A percentile compares a stretch with the other conserved stretches of the same genome.
Evolutionary conservation across 2,888 invertebrate genomes (phyloP).

Genomic region (Cistogaster globosa): DNA sequence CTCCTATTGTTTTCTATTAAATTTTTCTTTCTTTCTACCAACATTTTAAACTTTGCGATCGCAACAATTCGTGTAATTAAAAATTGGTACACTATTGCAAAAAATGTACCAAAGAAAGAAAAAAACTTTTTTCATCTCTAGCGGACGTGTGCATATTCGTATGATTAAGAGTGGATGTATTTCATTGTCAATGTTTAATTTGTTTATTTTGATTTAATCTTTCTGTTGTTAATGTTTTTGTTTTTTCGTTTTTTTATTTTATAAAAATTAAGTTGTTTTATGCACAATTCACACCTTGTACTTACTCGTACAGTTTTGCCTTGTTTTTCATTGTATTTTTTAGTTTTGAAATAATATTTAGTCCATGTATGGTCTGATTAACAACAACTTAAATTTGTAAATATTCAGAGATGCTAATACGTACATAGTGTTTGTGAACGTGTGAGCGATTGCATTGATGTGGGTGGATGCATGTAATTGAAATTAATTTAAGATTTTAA

Average conservation of each 20-base stretch:
- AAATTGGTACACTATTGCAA: background rate
- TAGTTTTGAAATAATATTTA: constrained; percentile 32
- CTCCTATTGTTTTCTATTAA: no score
- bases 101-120: background rate
- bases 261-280: constrained; percentile 57
- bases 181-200: constrained; percentile 57
- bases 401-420: background rate
- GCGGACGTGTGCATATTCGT: background rate
- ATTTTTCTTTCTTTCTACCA: no score
- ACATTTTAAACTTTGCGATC: no score
- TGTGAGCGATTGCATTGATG: constrained; percentile 10
- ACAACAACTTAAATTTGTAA: constrained; percentile 2
- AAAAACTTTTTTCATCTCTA: background rate
- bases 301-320: constrained; percentile 13
- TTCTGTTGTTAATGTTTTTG: background rate
- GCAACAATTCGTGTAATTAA: background rate
- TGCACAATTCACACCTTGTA: constrained; percentile 62
- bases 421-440: background rate
- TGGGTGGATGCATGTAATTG: constrained; percentile 35
- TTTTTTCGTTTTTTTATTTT: constrained; percentile 1
- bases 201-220: constrained; percentile 35
- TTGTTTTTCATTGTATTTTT: constrained; percentile 17
- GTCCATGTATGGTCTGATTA: constrained; percentile 52
- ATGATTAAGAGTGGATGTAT: background rate
- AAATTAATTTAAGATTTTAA: constrained; percentile 45